A percentile compares a stretch with the other conserved stretches of the same genome.
Evolutionary conservation across 2,113 vertebrate genomes (phyloP).

Genomic region (Pao palembangensis): DNA sequence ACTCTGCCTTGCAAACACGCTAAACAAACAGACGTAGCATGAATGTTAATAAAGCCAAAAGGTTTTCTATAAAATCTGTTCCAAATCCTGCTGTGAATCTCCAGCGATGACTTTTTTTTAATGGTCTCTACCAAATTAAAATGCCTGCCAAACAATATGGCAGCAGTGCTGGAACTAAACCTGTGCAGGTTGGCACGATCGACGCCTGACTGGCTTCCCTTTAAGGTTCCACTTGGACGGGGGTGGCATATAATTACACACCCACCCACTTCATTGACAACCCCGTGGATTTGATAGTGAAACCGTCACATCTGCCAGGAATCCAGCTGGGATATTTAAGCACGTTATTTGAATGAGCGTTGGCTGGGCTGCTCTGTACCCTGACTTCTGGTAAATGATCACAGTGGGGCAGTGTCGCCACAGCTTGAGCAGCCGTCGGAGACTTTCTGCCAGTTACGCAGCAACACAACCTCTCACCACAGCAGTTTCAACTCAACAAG

Average conservation of each 20-base stretch:
- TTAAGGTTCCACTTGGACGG: slow-evolving; percentile 25
- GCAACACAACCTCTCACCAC: background rate
- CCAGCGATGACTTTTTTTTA: slow-evolving; percentile 26
- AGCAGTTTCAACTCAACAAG: slow-evolving; percentile 9
- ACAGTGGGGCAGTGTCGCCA: slow-evolving; percentile 30
- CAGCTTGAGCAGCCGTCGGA: slow-evolving; percentile 9
- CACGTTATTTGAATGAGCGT: slow-evolving; percentile 37
- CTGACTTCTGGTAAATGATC: slow-evolving; percentile 47
- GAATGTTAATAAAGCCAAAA: slow-evolving; percentile 20
- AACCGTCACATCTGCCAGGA: slow-evolving; percentile 41
- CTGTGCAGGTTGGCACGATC: slow-evolving; percentile 29
- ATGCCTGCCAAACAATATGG: slow-evolving; percentile 41
- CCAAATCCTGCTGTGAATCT: slow-evolving; percentile 29
- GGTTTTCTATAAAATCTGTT: slow-evolving; percentile 18
- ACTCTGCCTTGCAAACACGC: background rate
- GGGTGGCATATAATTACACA: slow-evolving; percentile 46
- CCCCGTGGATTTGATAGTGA: slow-evolving; percentile 47
- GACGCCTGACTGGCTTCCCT: slow-evolving; percentile 30
- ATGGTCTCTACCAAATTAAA: slow-evolving; percentile 33
- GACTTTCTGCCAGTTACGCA: slow-evolving; percentile 14
- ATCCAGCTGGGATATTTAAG: slow-evolving; percentile 45
- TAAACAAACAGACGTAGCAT: slow-evolving; percentile 4
- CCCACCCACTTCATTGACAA: slow-evolving; percentile 32
- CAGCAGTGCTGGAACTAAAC: slow-evolving; percentile 37
- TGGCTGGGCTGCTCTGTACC: slow-evolving; percentile 28